Conservation (phyloP, 92 coral and sea anemone genomes). For the Porites lobata region DNA sequence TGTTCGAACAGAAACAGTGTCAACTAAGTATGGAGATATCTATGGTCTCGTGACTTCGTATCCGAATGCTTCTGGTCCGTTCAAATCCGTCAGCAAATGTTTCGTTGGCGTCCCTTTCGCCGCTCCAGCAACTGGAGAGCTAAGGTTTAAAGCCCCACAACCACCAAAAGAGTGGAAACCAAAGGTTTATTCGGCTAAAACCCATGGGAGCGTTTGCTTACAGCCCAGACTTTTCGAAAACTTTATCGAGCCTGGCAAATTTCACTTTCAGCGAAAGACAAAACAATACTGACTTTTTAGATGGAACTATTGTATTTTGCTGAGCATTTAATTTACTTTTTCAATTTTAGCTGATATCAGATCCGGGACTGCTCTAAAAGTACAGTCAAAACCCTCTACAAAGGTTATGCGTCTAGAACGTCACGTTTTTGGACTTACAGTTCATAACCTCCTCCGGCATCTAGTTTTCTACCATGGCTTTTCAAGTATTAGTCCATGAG, state of each 20-base stretch:
- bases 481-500: too few relatives aligned
- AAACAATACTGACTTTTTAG: too few relatives aligned
- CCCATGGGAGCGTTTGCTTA: constrained; percentile 62
- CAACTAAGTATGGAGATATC: constrained; percentile 13
- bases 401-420: too few relatives aligned
- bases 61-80: constrained; percentile 14
- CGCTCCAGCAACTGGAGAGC: constrained; percentile 51
- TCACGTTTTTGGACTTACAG: too few relatives aligned
- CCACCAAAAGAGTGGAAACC: constrained; percentile 57
- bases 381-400: too few relatives aligned
- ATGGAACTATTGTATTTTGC: too few relatives aligned
- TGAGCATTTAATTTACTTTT: too few relatives aligned
- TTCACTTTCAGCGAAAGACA: constrained; percentile 33
- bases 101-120: constrained; percentile 44
- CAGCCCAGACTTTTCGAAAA: not conserved
- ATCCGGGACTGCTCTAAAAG: too few relatives aligned
- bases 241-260: not conserved
- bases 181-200: constrained; percentile 36
- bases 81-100: constrained; percentile 45
- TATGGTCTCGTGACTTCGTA: not conserved
- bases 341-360: too few relatives aligned
- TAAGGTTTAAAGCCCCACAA: constrained; percentile 64
- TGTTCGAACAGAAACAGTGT: not conserved
- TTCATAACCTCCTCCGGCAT: too few relatives aligned
- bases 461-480: too few relatives aligned